Conservation (phyloP, 2,113 vertebrate genomes). For the Circaetus gallicus region DNA sequence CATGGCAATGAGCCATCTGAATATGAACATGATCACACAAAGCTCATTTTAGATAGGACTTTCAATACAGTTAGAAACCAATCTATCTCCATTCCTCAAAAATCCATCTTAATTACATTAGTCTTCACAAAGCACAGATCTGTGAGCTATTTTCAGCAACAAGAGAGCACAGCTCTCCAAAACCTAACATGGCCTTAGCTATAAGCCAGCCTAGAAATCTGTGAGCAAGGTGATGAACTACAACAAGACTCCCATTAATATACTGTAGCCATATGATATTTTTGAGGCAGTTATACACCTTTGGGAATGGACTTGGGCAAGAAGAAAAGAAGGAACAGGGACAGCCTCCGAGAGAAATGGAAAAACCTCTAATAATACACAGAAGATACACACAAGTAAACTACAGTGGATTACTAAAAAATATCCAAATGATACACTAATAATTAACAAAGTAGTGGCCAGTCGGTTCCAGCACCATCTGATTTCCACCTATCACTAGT, state of each 20-base stretch:
- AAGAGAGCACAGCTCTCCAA: background rate
- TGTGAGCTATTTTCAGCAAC: background rate
- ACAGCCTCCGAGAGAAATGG: background rate
- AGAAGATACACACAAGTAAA: background rate
- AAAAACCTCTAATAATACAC: background rate
- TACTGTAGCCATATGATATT: fast-evolving
- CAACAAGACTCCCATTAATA: background rate
- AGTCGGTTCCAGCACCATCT: background rate
- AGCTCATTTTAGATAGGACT: background rate
- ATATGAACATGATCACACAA: fast-evolving
- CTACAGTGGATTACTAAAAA: background rate
- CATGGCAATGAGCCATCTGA: background rate
- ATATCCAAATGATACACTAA: background rate
- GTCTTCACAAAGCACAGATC: background rate
- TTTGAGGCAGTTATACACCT: background rate
- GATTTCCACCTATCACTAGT: background rate
- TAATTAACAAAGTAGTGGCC: background rate
- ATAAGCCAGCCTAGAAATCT: background rate
- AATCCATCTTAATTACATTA: background rate
- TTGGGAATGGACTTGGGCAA: background rate
- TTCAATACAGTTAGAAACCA: background rate
- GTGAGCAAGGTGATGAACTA: fast-evolving
- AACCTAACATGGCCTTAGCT: background rate
- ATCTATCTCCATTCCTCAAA: background rate
- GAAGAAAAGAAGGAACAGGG: background rate